Percentiles rank a stretch among this genome's conserved stretches.
These are phyloP conservation scores for Sinella curviseta DNA, from an alignment of 1,140 invertebrate species.

Conservation along the genomic window DNA sequence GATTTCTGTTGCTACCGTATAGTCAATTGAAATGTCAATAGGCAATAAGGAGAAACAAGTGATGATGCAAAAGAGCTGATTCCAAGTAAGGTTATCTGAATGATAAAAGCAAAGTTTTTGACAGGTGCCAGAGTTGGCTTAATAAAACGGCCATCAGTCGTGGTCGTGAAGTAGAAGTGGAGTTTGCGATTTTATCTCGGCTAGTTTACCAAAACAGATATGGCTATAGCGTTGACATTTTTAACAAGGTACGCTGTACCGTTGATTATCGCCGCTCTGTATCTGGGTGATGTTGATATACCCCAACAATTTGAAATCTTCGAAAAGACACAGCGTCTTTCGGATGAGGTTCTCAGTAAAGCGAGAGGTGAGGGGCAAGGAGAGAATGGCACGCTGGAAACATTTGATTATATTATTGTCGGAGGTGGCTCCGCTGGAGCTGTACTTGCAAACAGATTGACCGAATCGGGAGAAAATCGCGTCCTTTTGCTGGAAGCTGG, in stretches of 20 bases:
- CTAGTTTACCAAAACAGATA: no score
- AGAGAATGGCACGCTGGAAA: neutral
- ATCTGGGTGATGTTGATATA: slow-evolving; percentile 10
- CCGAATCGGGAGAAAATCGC: slow-evolving; percentile 10
- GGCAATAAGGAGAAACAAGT: no score
- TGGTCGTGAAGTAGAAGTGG: no score
- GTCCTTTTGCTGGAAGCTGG: slow-evolving; percentile 75
- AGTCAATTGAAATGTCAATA: no score
- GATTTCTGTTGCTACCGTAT: no score
- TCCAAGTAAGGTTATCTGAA: no score
- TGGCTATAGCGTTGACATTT: neutral
- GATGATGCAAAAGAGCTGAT: no score
- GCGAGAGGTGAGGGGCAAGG: neutral
- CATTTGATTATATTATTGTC: slow-evolving; percentile 34
- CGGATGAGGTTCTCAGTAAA: neutral
- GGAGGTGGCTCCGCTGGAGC: slow-evolving; percentile 28
- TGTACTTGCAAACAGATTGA: slow-evolving; percentile 30
- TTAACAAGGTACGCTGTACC: neutral
- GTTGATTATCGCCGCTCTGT: neutral
- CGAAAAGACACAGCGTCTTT: neutral
- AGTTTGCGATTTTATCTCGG: no score
- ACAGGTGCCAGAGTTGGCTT: no score
- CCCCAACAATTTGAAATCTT: slow-evolving; percentile 3
- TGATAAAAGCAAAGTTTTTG: no score
- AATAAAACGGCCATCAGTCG: no score